Base-by-base conservation (phyloP, 2,113 vertebrate genomes). In the Conger conger region DNA sequence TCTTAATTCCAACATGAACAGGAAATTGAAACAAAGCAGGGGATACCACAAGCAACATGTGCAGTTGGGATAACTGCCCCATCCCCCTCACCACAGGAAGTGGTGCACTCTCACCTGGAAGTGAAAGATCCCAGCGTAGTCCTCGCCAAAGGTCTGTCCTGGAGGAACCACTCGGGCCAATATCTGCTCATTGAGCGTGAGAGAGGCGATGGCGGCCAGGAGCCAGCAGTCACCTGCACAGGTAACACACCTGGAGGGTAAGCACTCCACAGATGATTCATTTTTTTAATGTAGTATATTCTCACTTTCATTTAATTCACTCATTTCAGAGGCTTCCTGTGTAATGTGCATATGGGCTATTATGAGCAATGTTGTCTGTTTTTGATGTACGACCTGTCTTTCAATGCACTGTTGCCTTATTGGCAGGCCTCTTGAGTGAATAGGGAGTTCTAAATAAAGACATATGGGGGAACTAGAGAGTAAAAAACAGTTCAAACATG, bases 171-270 rank as follows among this genome's bases (percentile, higher is more conserved):
- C 96, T 37, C 95, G 95, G 16, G 90, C 87, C 90, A 98, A 83
- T 0, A 95, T 91, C 73, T 94, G 94, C 87, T 96, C 92, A 87
- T 97, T 95, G 36, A 98, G 93, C 0, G 97, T 99, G 76, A 99
- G 92, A 84, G 97, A 97, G 38, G 97, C 97, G 4, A 98, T 96
- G 50, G 97, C 97, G 2, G 97, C 97, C 85, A 99, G 89, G 0
- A 99, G 93, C 97, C 97, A 98, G 89, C 97, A 98, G 92, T 99
- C 97, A 80, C 97, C 97, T 98, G 91, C 9, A 53, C 87, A 90
- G 79, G 0, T 11, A 27, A 13, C 40, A 38, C 7, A 68, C 7
- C 18, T 63, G 73, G n/a, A 76, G 73, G 37, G 35, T 38, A 18
- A 76, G 73, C 16, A 37, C 76, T 37, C 4, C 35, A 78, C 16